Conservation (phyloP, 1,140 invertebrate species). For the Brachionus plicatilis region DNA sequence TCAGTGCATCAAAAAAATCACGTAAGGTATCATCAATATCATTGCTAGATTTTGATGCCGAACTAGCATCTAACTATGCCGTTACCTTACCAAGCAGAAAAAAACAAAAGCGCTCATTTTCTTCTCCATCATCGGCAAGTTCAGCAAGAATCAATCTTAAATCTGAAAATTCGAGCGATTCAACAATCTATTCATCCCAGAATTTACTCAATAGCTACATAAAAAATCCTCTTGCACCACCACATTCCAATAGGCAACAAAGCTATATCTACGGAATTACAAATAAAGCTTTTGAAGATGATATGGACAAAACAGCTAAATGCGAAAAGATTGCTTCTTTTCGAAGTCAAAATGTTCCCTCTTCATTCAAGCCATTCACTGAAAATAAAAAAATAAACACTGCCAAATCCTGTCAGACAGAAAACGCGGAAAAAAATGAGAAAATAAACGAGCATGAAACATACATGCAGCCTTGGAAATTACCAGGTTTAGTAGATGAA, state of each 20-base stretch:
- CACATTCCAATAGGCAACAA: neutral
- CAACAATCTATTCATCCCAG: slow-evolving; percentile 10
- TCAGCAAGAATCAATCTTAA: neutral
- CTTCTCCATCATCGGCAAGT: neutral
- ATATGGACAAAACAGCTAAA: neutral
- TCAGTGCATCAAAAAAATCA: neutral
- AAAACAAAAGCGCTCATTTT: neutral
- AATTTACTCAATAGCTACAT: neutral
- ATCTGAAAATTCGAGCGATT: neutral
- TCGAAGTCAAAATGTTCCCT: neutral
- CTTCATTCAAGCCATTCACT: neutral
- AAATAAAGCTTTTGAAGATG: neutral
- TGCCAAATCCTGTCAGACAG: neutral
- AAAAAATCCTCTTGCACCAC: neutral
- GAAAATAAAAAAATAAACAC: neutral
- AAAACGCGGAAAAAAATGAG: slow-evolving; percentile 10
- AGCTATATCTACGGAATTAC: neutral
- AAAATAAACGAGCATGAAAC: neutral
- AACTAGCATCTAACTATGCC: neutral
- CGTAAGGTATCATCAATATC: slow-evolving; percentile 4
- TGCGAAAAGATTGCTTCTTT: neutral
- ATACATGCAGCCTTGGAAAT: slow-evolving; percentile 31
- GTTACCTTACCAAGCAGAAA: neutral
- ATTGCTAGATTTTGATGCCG: slow-evolving; percentile 9
- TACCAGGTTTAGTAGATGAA: neutral